Evolutionary conservation across 1,140 invertebrate genomes (phyloP), one percentile per base, ranked within the genome.

Genomic region (Drosophila triauraria): DNA sequence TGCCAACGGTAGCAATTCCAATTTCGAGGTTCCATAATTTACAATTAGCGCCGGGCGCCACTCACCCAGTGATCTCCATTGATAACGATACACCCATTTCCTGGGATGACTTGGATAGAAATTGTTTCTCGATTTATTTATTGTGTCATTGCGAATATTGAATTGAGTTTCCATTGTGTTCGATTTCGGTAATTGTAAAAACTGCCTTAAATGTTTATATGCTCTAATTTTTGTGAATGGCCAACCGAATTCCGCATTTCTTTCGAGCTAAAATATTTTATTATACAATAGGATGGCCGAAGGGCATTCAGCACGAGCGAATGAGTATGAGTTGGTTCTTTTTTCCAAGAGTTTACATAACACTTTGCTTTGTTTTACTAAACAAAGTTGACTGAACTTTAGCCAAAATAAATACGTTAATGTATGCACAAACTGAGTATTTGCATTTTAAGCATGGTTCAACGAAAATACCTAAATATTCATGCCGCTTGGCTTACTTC

Each of bases 221-320:
- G 84, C 84, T 84, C 83, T 70, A 84, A 88, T 87, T 87, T 87
- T 87, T 53, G 51, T 77, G 57, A 80, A 87, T 80, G 63, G 75
- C 48, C 54, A 78, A 76, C 42, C 38, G 70, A 78, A 75, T 85
- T 77, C 57, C 65, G 62, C 72, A 75, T 75, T 79, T 51, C 54
- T 30, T 42, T 77, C 54, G 15, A 25, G 13, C 53, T 8, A 20
- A 13, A 20, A 17, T 40, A 43, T 86, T 86, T 67, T 67, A 82
- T 86, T 85, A 85, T 71, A 78, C 79, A 86, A 86, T 70, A 32
- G 23, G 3, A 13, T 63, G 27, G 42, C 48, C n/a, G 47, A 43
- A 69, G 59, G 58, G 57, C 46, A 63, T 74, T 57, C 30, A 23
- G 23, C 47, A 38, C 51, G 58, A 63, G 59, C 51, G 35, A 60